phyloP scores from a whole-genome alignment of 2,797 vertebrate genomes.

The Arrhamphus sclerolepis region DNA sequence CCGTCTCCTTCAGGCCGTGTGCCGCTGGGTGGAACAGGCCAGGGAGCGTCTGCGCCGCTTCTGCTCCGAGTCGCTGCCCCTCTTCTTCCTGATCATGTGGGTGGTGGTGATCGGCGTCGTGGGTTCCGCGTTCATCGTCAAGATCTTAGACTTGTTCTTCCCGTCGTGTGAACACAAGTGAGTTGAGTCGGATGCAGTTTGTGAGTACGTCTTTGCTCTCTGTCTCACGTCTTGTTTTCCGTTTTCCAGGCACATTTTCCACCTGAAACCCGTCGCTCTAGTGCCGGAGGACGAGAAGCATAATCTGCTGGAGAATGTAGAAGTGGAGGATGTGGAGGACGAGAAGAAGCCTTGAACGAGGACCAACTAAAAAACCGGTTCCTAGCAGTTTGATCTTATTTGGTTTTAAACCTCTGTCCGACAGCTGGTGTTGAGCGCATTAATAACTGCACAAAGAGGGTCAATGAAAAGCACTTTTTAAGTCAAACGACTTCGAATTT shows the following conservation, averaged over 20 bases:
- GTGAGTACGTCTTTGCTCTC: no score
- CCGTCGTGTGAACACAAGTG: slow-evolving; percentile 90
- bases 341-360: slow-evolving; percentile 61
- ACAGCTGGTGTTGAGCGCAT: no score
- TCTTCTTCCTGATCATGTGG: slow-evolving; percentile 90
- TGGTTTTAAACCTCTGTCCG: slow-evolving; percentile 19
- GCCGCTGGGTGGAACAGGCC: slow-evolving; percentile 89
- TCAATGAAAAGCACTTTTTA: no score
- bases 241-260: slow-evolving; percentile 70
- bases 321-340: slow-evolving; percentile 62
- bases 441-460: no score
- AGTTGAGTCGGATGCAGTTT: no score
- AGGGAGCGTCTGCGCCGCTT: slow-evolving; percentile 85
- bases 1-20: slow-evolving; percentile 85
- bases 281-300: slow-evolving; percentile 79
- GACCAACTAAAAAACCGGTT: neutral
- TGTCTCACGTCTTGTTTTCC: neutral
- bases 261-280: slow-evolving; percentile 69
- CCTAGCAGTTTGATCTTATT: slow-evolving; percentile 41
- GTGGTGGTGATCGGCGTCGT: slow-evolving; percentile 88
- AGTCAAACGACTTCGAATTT: no score
- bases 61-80: slow-evolving; percentile 86
- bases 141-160: slow-evolving; percentile 87
- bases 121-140: slow-evolving; percentile 89
- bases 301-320: slow-evolving; percentile 73